Evolutionary conservation across 1,140 invertebrate species (phyloP), one percentile per base, ranked within the genome.

Genomic region (Euschistus heros): DNA sequence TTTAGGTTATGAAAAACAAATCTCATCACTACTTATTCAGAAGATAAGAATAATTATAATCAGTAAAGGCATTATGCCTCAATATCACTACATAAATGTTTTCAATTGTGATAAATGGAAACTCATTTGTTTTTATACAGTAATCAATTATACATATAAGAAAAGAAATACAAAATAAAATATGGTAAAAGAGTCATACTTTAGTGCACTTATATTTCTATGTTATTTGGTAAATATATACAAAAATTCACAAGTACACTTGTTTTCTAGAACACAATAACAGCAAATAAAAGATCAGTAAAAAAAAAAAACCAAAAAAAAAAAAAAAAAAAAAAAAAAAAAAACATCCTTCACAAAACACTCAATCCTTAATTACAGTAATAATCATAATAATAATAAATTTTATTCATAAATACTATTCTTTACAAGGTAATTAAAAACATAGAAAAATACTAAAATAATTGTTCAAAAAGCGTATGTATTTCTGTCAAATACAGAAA

Each of bases 401-500:
- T 22, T 20, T 50, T 50, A 22, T 50, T 22, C n/a, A 50, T 50
- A 50, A 50, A 50, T 50, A 50, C n/a, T 18, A 50, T 59, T 59
- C 30, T 61, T 37, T 61, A 61, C 59, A 61, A 18, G 59, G 30
- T 37, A 61, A 42, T 61, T 61, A 61, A 61, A 61, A 61, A 61
- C 59, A 61, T 61, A 61, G 30, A 61, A 61, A 57, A 61, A 61
- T 61, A 61, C 22, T 61, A 61, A 57, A 61, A 61, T 61, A 61
- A 61, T 20, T 61, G 59, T 61, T 57, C 20, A 57, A 20, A 61
- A 61, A 61, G 59, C 59, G 59, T 61, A 61, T 61, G 37, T 37
- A 42, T 61, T 37, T 61, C 59, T 61, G 59, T 61, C 8, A 47
- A 60, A 52, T 60, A 67, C 52, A 61, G 37, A 61, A 54, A 64